These are phyloP conservation scores for Troides oblongomaculatus DNA, from an alignment of 2,888 invertebrate genomes.

Conservation along the genomic window DNA sequence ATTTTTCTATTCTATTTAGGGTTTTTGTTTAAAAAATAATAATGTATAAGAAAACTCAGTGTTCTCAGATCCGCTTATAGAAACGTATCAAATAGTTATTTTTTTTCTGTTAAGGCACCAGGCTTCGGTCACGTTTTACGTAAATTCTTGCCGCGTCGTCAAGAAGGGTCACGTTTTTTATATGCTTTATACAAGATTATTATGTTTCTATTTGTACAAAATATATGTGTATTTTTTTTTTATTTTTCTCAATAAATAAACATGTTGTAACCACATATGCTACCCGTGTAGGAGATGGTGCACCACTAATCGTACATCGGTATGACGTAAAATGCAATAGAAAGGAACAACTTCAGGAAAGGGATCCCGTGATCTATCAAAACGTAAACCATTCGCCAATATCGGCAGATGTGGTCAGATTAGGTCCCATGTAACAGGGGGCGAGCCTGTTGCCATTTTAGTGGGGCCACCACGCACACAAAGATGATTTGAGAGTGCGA, in stretches of 20 bases:
- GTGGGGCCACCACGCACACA: too few species aligned
- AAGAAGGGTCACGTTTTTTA: slow-evolving; percentile 24
- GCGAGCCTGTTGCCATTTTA: too few species aligned
- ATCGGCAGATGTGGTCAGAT: too few species aligned
- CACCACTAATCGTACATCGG: too few species aligned
- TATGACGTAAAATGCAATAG: too few species aligned
- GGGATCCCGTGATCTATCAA: too few species aligned
- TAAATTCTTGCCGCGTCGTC: slow-evolving; percentile 18
- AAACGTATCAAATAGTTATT: slow-evolving; percentile 16
- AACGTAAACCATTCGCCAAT: too few species aligned
- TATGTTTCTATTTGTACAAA: slow-evolving; percentile 3
- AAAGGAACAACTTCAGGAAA: too few species aligned
- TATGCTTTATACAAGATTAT: slow-evolving; percentile 18
- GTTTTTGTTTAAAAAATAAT: neutral
- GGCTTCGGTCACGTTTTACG: slow-evolving; percentile 22
- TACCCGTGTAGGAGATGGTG: too few species aligned
- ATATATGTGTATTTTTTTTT: neutral
- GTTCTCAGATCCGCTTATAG: slow-evolving; percentile 17
- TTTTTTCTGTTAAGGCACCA: slow-evolving; percentile 13
- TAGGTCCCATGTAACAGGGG: too few species aligned
- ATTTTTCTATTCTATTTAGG: neutral
- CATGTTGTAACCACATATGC: too few species aligned
- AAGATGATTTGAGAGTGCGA: too few species aligned
- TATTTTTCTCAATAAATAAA: neutral
- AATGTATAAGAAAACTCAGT: slow-evolving; percentile 1